Evolutionary conservation across 1,140 invertebrate genomes (phyloP).

Genomic region (Drosophila sp.): DNA sequence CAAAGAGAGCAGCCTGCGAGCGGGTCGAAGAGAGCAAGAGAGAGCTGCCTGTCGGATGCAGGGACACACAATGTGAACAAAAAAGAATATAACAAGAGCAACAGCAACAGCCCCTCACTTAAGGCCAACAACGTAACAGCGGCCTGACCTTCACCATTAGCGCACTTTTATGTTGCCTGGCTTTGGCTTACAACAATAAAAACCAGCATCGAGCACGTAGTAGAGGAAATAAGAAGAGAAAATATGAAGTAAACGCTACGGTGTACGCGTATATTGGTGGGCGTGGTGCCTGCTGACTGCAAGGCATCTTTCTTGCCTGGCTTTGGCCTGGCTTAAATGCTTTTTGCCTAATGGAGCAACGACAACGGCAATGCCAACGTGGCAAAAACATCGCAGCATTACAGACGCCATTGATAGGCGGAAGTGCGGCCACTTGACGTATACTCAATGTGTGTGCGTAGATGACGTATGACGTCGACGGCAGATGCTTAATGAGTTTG

Average conservation of each 20-base stretch:
- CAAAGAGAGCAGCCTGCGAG: constrained; percentile 16
- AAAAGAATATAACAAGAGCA: constrained; percentile 27
- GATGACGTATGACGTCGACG: constrained; percentile 10
- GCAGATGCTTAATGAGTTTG: constrained; percentile 69
- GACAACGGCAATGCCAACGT: constrained; percentile 9
- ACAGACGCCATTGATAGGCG: constrained; percentile 67
- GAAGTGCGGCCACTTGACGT: constrained; percentile 65
- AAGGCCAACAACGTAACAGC: constrained; percentile 77
- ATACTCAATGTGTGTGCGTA: constrained; percentile 55
- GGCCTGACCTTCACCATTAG: constrained; percentile 78
- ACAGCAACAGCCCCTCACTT: constrained; percentile 54
- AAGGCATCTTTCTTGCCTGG: constrained; percentile 26
- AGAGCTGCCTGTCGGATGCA: constrained; percentile 57
- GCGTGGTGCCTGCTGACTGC: constrained; percentile 29
- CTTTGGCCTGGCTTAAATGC: constrained; percentile 72
- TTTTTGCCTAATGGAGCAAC: constrained; percentile 67
- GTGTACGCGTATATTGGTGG: constrained; percentile 46
- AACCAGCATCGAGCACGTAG: constrained; percentile 37
- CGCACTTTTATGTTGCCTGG: constrained; percentile 52
- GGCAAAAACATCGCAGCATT: constrained; percentile 41
- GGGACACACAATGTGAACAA: constrained; percentile 23
- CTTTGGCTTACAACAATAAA: constrained; percentile 28
- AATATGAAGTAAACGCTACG: constrained; percentile 32
- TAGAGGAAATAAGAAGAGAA: constrained; percentile 24
- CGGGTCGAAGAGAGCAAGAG: constrained; percentile 1